Evolutionary conservation across 1,140 invertebrate genomes (phyloP).

Genomic region (Procambarus clarkii): DNA sequence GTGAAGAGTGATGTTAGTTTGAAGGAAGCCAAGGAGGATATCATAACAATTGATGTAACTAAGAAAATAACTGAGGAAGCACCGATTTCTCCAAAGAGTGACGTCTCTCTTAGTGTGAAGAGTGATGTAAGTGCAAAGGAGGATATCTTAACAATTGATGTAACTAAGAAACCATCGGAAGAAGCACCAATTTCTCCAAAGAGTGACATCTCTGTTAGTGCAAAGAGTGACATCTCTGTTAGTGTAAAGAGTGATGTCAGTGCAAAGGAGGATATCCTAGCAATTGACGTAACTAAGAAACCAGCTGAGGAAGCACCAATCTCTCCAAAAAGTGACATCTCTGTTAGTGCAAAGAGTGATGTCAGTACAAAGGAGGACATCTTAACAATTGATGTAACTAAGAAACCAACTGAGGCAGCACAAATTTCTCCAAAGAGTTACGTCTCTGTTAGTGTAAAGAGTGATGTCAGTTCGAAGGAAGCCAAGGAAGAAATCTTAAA

Average conservation of each 20-base stretch:
- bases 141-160: not conserved
- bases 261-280: not conserved
- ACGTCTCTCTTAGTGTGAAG: constrained; percentile 48
- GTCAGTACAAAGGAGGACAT: not conserved
- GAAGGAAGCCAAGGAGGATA: constrained; percentile 18
- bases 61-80: constrained; percentile 16
- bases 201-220: constrained; percentile 48
- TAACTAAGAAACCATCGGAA: constrained; percentile 3
- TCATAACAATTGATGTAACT: constrained; percentile 74
- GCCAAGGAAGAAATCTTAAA: not conserved
- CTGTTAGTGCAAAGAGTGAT: not conserved
- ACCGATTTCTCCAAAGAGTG: constrained; percentile 43
- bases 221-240: constrained; percentile 33
- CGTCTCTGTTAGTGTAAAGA: constrained; percentile 1
- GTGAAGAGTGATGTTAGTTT: constrained; percentile 42
- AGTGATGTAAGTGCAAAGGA: constrained; percentile 22
- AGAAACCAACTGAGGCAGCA: constrained; percentile 1
- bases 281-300: not conserved
- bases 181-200: constrained; percentile 36
- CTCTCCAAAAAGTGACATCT: constrained; percentile 41
- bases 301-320: not conserved
- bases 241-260: constrained; percentile 25
- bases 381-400: not conserved
- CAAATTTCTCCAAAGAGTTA: constrained; percentile 32
- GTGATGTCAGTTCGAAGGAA: constrained; percentile 5